Evolutionary conservation across 2,888 invertebrate species (phyloP), one percentile per base, ranked within the genome.

Genomic region (Meganola albula): DNA sequence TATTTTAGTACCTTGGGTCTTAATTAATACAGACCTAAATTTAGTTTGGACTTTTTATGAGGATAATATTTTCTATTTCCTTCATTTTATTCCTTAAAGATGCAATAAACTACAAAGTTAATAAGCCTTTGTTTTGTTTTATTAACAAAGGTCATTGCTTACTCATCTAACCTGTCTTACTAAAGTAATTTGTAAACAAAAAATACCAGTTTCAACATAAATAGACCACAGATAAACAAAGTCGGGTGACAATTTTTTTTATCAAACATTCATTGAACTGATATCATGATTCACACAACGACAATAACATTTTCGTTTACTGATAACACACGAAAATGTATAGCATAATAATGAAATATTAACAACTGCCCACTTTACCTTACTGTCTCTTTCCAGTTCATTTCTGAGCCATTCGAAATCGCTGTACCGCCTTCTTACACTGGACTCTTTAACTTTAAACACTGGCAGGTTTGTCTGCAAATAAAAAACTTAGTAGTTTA

Each of bases 391-490:
- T 88, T 99, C 99, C 66, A 99, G 85, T 88, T 99, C 99, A 74
- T 95, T 97, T 83, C 99, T 92, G 47, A 99, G 88, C 99, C 99
- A 99, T 87, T 99, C 99, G 84, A 99, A 99, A 84, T 99, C 99
- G 84, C 98, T 98, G 88, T 99, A 99, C 73, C 99, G 91, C 68
- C 98, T 90, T 63, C 99, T 90, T 3, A 99, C 99, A 76, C 93
- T 96, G 14, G 98, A 99, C 79, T 99, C 99, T 87, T 99, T 99
- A 38, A 98, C 94, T 91, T 98, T 98, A 87, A 99, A 99, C 53
- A 99, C 98, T 36, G 99, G 99, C 71, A 99, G 89, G 87, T 99
- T 99, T 58, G 99, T 99, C 99, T 99, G 89, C 42, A 92, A 91
- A 53, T 55, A 74, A 71, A 68, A 69, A 67, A 61, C 49, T 53